A percentile compares a stretch with the other conserved stretches of the same genome.
These are phyloP conservation scores for Origma solitaria DNA, from an alignment of 2,113 vertebrate species.

Conservation along the genomic window DNA sequence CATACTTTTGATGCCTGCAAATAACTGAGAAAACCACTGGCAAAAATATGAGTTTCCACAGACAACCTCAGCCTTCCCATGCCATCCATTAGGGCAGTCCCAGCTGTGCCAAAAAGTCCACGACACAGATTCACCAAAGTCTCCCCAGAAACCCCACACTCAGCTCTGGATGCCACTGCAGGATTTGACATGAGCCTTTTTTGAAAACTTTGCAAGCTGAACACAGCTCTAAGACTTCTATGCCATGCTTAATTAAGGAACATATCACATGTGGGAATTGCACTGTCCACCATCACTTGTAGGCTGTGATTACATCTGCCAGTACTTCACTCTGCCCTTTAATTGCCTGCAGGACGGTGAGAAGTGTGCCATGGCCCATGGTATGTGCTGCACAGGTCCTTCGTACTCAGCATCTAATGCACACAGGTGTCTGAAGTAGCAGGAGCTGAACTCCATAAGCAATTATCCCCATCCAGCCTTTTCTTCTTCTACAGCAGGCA, in stretches of 20 bases:
- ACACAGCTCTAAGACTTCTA: background rate
- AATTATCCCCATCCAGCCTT: background rate
- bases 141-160: background rate
- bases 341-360: background rate
- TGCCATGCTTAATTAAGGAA: background rate
- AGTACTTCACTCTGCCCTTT: background rate
- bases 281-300: background rate
- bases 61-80: background rate
- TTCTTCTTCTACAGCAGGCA: background rate
- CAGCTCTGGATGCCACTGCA: background rate
- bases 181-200: background rate
- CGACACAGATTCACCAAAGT: rapidly evolving
- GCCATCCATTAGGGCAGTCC: background rate
- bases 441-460: background rate
- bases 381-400: background rate
- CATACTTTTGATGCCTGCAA: background rate
- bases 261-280: background rate
- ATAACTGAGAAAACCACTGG: background rate
- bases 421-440: background rate
- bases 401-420: background rate
- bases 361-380: rapidly evolving
- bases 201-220: background rate
- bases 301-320: background rate
- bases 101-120: background rate
- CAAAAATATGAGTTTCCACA: background rate